These are phyloP conservation scores for Henicopernis longicauda DNA, from an alignment of 2,113 vertebrate genomes.

Conservation along the genomic window DNA sequence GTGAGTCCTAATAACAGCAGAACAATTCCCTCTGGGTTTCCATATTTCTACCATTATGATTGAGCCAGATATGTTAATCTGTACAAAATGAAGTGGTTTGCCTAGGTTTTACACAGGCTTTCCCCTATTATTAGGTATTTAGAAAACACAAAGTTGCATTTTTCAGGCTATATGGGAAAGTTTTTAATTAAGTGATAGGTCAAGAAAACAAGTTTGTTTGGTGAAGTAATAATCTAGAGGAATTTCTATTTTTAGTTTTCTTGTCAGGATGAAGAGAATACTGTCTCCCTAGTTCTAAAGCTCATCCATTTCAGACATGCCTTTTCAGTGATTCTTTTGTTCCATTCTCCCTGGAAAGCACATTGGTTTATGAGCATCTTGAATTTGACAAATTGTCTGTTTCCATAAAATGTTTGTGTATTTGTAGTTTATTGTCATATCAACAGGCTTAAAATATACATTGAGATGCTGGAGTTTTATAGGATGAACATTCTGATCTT, in stretches of 20 bases:
- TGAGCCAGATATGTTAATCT: slow-evolving; percentile 44
- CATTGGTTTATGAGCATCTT: not conserved
- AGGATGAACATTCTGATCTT: not conserved
- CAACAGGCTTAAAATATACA: not conserved
- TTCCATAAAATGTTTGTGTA: not conserved
- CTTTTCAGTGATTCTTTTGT: not conserved
- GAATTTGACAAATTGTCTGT: not conserved
- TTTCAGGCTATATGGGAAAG: not conserved
- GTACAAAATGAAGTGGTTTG: slow-evolving; percentile 17
- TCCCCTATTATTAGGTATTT: not conserved
- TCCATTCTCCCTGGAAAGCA: not conserved
- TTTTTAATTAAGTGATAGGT: not conserved
- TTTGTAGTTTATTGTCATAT: not conserved
- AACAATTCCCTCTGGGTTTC: slow-evolving; percentile 37
- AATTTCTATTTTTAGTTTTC: slow-evolving; percentile 13
- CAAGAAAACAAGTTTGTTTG: not conserved
- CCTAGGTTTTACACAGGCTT: not conserved
- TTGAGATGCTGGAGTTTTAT: not conserved
- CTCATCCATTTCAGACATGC: not conserved
- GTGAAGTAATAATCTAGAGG: not conserved
- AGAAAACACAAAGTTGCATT: not conserved
- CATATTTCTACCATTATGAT: slow-evolving; percentile 34
- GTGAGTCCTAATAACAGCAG: slow-evolving; percentile 48
- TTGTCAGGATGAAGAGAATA: not conserved
- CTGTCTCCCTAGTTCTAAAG: not conserved